Base-by-base conservation (phyloP, 2,888 invertebrate genomes). In the Micropterix aruncella region DNA sequence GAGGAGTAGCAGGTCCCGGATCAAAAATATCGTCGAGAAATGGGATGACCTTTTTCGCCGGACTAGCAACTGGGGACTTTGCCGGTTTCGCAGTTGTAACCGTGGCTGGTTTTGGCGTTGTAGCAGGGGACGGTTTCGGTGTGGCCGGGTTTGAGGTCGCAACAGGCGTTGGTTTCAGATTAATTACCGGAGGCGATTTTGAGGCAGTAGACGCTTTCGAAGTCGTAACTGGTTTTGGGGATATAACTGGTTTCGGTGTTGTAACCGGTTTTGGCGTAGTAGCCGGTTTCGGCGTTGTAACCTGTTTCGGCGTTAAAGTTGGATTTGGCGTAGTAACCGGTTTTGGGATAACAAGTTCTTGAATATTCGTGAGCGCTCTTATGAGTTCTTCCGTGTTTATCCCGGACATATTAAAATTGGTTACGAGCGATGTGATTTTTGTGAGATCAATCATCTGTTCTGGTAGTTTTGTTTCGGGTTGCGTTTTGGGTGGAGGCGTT, bases 11-110 rank as follows among this genome's bases (percentile, higher is more conserved):
- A 42, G 70, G 68, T 16, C 63, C 62, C 2, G 70, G 70, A 49
- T 70, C 69, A 54, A 71, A 71, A 51, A 70, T 70, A 50, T 71
- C 71, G 51, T 66, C 63, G 56, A 70, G 57, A 60, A 69, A 70
- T 50, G 69, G 67, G 39, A 69, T 67, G 27, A 66, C 65, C 2
- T 59, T 61, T n/a, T 63, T 57, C 43, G 56, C 27, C 18, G 15
- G 12, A 38, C 44, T 38, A n/a, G n/a, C n/a, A n/a, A n/a, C n/a
- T n/a, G n/a, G n/a, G 5, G 5, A 5, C 12, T 27, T 27, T 12
- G 27, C 12, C 12, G 27, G 27, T 7, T 7, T 12, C 7, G 27
- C 4, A 7, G 16, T 17, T 16, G 55, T 67, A 67, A 3, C 62
- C 52, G 19, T 48, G 49, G 47, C 56, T 48, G 39, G 51, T 52